Evolutionary conservation across 2,888 invertebrate species (phyloP).

Genomic region (Gymnosoma rotundatum): DNA sequence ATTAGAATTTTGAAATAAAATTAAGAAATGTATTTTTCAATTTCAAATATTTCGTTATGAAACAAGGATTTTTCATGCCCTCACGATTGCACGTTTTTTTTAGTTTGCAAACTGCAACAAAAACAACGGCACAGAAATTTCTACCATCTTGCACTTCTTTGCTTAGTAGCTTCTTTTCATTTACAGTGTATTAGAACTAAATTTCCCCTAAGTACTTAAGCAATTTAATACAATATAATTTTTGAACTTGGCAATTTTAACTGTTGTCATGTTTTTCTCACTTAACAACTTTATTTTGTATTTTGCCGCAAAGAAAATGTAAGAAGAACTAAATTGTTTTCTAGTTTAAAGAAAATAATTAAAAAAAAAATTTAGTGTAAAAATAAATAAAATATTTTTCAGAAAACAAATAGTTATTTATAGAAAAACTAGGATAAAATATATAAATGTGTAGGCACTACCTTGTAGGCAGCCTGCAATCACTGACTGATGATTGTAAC

Average conservation of each 20-base stretch:
- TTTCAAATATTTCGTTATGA: slow-evolving; percentile 17
- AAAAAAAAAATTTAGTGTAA: too few species aligned
- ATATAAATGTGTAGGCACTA: too few species aligned
- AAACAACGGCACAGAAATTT: too few species aligned
- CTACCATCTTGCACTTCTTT: background rate
- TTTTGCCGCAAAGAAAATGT: background rate
- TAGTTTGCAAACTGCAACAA: background rate
- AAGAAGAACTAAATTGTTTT: slow-evolving; percentile 16
- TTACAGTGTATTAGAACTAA: slow-evolving; percentile 39
- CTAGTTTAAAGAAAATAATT: slow-evolving; percentile 5
- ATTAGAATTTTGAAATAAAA: background rate
- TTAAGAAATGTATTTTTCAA: slow-evolving; percentile 23
- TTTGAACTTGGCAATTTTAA: slow-evolving; percentile 38
- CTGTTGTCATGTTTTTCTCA: slow-evolving; percentile 9
- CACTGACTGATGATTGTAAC: too few species aligned
- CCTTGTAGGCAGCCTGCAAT: too few species aligned
- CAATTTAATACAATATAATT: slow-evolving; percentile 51
- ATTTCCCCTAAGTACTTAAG: slow-evolving; percentile 49
- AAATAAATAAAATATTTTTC: too few species aligned
- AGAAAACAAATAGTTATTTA: too few species aligned
- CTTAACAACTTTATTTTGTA: background rate
- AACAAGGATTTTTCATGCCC: background rate
- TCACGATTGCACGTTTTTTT: slow-evolving; percentile 1
- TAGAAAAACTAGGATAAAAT: too few species aligned
- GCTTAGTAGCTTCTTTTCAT: slow-evolving; percentile 12